A percentile compares a stretch with the other conserved stretches of the same genome.
Evolutionary conservation across 1,140 invertebrate species (phyloP).

Genomic region (Diorhabda elongata): DNA sequence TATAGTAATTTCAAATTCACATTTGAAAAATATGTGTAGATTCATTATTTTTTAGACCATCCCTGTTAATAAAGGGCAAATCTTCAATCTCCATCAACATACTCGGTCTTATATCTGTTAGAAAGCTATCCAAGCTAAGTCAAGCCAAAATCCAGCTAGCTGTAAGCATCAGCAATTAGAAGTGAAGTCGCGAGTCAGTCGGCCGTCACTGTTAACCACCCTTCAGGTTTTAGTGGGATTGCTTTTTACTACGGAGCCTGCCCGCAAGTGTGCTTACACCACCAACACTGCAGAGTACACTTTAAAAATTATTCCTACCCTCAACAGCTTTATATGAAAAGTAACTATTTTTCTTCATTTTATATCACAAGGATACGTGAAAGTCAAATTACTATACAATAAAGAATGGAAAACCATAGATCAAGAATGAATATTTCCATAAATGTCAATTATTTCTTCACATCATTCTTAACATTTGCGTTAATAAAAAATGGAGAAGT

Average conservation of each 20-base stretch:
- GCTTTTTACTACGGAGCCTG: constrained; percentile 15
- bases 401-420: too few relatives aligned
- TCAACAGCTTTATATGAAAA: not conserved
- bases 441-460: too few relatives aligned
- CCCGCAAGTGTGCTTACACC: not conserved
- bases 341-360: not conserved
- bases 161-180: constrained; percentile 22
- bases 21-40: too few relatives aligned
- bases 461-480: too few relatives aligned
- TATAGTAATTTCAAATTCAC: too few relatives aligned
- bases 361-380: too few relatives aligned
- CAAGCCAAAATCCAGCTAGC: constrained; percentile 11
- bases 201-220: constrained; percentile 12
- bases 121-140: constrained; percentile 7
- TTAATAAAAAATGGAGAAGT: too few relatives aligned
- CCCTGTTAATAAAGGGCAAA: not conserved
- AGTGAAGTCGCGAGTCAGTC: constrained; percentile 17
- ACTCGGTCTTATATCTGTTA: constrained; percentile 8
- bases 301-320: not conserved
- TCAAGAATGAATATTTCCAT: too few relatives aligned
- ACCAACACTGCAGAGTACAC: not conserved
- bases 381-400: too few relatives aligned
- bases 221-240: constrained; percentile 19
- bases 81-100: constrained; percentile 19
- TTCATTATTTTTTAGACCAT: not conserved